These are phyloP conservation scores for Danio albolineatus DNA, from an alignment of 2,797 vertebrate species.

Conservation along the genomic window DNA sequence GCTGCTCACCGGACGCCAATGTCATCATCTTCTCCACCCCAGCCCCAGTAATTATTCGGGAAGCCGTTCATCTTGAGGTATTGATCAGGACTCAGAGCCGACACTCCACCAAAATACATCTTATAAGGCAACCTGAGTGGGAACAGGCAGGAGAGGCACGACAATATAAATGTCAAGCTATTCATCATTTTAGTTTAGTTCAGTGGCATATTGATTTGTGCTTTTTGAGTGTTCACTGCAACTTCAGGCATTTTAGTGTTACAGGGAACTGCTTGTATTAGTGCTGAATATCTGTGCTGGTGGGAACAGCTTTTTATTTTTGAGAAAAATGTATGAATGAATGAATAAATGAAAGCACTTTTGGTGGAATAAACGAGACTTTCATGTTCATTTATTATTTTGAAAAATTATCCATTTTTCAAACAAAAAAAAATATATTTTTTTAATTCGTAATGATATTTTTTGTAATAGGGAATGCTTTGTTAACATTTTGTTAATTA, in stretches of 20 bases:
- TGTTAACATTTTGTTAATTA: too few relatives aligned
- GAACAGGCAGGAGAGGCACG: background rate
- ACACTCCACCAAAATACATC: slow-evolving; percentile 85
- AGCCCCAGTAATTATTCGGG: slow-evolving; percentile 86
- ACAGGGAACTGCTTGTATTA: background rate
- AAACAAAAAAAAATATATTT: too few relatives aligned
- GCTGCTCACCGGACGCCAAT: slow-evolving; percentile 78
- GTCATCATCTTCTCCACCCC: slow-evolving; percentile 85
- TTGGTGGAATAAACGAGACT: too few relatives aligned
- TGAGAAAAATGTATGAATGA: too few relatives aligned
- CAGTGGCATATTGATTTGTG: background rate
- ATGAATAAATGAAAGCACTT: too few relatives aligned
- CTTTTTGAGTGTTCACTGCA: background rate
- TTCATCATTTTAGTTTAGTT: background rate
- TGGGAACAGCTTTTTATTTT: too few relatives aligned
- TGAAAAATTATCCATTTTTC: too few relatives aligned
- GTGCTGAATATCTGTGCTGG: too few relatives aligned
- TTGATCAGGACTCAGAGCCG: slow-evolving; percentile 80
- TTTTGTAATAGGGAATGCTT: too few relatives aligned
- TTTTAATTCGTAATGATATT: too few relatives aligned
- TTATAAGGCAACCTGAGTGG: slow-evolving; percentile 80
- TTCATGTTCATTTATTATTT: too few relatives aligned
- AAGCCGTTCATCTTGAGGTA: slow-evolving; percentile 88
- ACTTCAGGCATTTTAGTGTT: background rate
- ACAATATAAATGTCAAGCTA: background rate